phyloP scores from a whole-genome alignment of 2,113 vertebrate species.

The Tyto alba region DNA sequence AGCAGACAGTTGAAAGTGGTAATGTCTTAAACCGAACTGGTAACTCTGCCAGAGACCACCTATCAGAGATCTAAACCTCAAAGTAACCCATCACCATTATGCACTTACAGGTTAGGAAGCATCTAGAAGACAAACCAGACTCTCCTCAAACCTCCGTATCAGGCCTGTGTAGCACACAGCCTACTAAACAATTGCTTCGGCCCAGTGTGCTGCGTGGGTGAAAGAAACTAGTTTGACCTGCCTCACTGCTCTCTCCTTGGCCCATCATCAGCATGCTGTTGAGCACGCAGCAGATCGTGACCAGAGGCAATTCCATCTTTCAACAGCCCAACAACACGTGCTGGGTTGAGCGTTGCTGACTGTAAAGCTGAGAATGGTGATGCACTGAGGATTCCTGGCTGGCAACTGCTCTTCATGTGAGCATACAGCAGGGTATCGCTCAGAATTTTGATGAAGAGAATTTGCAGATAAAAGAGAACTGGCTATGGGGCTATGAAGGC shows the following conservation, averaged over 20 bases:
- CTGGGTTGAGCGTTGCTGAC: neutral
- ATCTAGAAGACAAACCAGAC: neutral
- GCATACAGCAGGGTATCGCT: neutral
- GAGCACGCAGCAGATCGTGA: neutral
- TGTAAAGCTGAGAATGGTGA: neutral
- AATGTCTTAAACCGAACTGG: neutral
- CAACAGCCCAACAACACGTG: neutral
- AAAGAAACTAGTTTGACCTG: constrained; percentile 36
- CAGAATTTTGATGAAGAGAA: neutral
- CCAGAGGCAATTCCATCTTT: constrained; percentile 12
- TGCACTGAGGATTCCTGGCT: neutral
- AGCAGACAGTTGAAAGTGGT: neutral
- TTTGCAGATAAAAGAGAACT: neutral
- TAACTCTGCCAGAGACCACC: neutral
- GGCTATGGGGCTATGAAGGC: neutral
- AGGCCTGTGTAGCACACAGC: neutral
- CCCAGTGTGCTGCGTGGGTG: neutral
- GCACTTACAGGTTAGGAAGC: neutral
- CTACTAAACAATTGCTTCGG: neutral
- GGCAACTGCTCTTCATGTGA: neutral
- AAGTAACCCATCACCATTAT: neutral
- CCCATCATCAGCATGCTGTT: neutral
- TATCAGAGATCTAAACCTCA: neutral
- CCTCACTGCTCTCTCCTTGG: constrained; percentile 6
- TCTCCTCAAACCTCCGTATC: neutral